A percentile compares a stretch with the other conserved stretches of the same genome.
Conservation (phyloP, 2,797 vertebrate species). For the Anguilla obscura region DNA sequence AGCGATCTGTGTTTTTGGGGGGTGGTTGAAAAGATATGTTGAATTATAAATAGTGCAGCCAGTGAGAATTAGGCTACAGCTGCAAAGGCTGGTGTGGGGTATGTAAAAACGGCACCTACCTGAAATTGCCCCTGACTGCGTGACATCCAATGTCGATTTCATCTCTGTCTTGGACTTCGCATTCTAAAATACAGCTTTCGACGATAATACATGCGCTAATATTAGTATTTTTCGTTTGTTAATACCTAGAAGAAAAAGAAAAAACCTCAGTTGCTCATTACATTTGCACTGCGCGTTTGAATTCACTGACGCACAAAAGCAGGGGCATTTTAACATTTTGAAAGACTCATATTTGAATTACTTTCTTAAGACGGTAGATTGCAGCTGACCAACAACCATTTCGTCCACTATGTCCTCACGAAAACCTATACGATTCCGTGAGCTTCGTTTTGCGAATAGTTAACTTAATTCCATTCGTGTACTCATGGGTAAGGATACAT, state of each 20-base stretch:
- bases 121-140: neutral
- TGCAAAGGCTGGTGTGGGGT: neutral
- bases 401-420: neutral
- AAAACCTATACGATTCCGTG: neutral
- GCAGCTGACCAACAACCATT: neutral
- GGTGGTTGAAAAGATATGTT: neutral
- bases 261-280: neutral
- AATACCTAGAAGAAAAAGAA: neutral
- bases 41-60: neutral
- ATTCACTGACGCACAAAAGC: neutral
- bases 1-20: slow-evolving; percentile 23
- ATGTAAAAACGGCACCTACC: slow-evolving; percentile 16
- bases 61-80: neutral
- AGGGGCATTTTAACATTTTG: slow-evolving; percentile 9
- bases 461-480: slow-evolving; percentile 15
- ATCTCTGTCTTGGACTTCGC: neutral
- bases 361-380: neutral
- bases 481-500: neutral
- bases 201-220: neutral
- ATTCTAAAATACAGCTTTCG: neutral
- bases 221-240: neutral
- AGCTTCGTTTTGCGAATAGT: neutral
- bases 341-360: neutral
- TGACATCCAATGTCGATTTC: neutral
- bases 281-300: neutral